phyloP scores from a whole-genome alignment of 2,888 invertebrate genomes.

The Conchocele bisecta region DNA sequence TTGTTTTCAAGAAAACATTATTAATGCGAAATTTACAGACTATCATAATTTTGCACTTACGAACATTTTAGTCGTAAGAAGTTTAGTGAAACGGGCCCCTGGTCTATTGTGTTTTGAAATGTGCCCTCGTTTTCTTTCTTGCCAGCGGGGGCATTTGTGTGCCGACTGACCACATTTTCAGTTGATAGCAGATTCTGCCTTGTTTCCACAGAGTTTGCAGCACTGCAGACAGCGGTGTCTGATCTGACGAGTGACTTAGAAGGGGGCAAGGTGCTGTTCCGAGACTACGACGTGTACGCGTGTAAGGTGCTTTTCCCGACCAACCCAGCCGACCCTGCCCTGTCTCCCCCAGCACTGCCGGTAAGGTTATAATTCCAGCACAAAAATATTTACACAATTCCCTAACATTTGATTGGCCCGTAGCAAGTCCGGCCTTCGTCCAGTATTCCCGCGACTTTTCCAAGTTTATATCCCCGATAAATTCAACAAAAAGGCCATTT shows the following conservation, averaged over 20 bases:
- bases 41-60: not conserved
- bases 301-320: conserved; percentile 99
- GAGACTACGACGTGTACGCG: conserved; percentile 97
- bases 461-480: no score
- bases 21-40: no score
- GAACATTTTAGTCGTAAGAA: not conserved
- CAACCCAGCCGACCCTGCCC: conserved; percentile 94
- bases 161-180: no score
- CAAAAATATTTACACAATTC: no score
- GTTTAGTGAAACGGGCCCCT: not conserved
- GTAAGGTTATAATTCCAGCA: no score
- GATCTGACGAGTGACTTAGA: conserved; percentile 97
- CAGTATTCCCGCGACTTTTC: no score
- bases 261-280: conserved; percentile 96
- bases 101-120: not conserved
- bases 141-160: no score
- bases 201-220: conserved; percentile 91
- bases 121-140: no score
- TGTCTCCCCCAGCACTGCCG: conserved; percentile 86
- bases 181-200: not conserved
- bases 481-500: no score
- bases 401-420: no score
- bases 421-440: no score
- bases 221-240: conserved; percentile 99
- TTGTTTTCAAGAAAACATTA: no score